A percentile compares a stretch with the other conserved stretches of the same genome.
Conservation (phyloP, 1,140 invertebrate species). For the Cherax quadricarinatus region DNA sequence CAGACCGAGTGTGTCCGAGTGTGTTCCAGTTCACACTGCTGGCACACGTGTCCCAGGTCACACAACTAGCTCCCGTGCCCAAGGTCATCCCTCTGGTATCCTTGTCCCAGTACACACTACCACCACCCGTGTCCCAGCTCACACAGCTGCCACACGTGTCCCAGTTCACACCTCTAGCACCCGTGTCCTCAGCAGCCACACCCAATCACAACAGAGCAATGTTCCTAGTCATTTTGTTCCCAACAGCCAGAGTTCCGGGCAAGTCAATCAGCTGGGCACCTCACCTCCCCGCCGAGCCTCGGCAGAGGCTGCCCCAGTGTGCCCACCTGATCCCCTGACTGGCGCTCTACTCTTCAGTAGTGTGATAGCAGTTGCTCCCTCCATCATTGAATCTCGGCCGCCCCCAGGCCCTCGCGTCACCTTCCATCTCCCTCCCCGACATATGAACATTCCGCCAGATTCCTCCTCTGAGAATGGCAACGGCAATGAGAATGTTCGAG, state of each 20-base stretch:
- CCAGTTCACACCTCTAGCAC: too few relatives aligned
- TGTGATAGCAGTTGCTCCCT: conserved; percentile 42
- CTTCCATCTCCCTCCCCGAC: conserved; percentile 60
- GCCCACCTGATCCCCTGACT: conserved; percentile 31
- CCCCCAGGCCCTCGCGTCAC: conserved; percentile 47
- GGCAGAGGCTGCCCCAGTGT: conserved; percentile 33
- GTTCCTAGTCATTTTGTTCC: conserved; percentile 47
- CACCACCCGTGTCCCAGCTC: background rate
- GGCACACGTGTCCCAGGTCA: background rate
- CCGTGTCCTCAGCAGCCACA: background rate
- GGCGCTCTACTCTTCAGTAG: conserved; percentile 37
- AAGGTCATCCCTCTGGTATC: background rate
- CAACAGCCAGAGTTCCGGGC: conserved; percentile 41
- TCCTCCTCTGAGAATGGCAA: conserved; percentile 72
- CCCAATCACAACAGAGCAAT: conserved; percentile 32
- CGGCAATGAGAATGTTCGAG: conserved; percentile 68
- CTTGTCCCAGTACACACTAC: background rate
- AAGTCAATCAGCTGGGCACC: conserved; percentile 70
- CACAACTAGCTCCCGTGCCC: too few relatives aligned
- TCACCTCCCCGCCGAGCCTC: conserved; percentile 41
- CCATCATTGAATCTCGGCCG: conserved; percentile 15
- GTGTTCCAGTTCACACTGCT: background rate
- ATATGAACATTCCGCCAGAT: conserved; percentile 70
- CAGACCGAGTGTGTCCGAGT: background rate
- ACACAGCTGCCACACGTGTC: background rate